A percentile compares a stretch with the other conserved stretches of the same genome.
These are phyloP conservation scores for Darwinula stevensoni DNA, from an alignment of 2,888 invertebrate genomes.

Conservation along the genomic window DNA sequence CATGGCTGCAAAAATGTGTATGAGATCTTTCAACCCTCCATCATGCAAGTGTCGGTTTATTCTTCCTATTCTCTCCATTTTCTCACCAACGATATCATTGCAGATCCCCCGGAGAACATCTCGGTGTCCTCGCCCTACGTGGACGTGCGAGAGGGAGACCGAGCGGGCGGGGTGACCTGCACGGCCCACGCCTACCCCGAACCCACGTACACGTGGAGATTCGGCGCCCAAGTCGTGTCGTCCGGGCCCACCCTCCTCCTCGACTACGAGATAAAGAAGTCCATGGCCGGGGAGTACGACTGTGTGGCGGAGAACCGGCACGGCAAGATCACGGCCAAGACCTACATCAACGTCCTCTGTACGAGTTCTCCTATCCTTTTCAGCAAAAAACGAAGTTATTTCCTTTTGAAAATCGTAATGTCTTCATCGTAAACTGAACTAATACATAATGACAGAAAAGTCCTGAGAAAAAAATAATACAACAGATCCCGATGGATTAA, in stretches of 20 bases:
- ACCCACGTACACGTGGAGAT: conserved; percentile 39
- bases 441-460: too few relatives aligned
- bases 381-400: neutral
- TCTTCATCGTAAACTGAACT: neutral
- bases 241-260: conserved; percentile 25
- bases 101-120: conserved; percentile 60
- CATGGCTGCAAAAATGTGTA: too few relatives aligned
- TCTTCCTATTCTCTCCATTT: too few relatives aligned
- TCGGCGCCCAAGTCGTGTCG: conserved; percentile 23
- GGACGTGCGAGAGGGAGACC: conserved; percentile 15
- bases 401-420: neutral
- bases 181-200: conserved; percentile 16
- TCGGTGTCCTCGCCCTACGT: conserved; percentile 26
- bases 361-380: conserved; percentile 1
- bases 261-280: conserved; percentile 31
- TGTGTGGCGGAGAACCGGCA: conserved; percentile 36
- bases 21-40: too few relatives aligned
- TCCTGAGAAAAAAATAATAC: too few relatives aligned
- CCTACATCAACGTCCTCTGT: conserved; percentile 55
- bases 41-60: too few relatives aligned
- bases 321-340: conserved; percentile 34
- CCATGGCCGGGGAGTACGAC: conserved; percentile 40
- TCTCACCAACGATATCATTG: too few relatives aligned
- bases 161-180: conserved; percentile 10
- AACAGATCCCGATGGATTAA: too few relatives aligned